Evolutionary conservation across 2,797 vertebrate species (phyloP).

Genomic region (Threskiornis aethiopicus): DNA sequence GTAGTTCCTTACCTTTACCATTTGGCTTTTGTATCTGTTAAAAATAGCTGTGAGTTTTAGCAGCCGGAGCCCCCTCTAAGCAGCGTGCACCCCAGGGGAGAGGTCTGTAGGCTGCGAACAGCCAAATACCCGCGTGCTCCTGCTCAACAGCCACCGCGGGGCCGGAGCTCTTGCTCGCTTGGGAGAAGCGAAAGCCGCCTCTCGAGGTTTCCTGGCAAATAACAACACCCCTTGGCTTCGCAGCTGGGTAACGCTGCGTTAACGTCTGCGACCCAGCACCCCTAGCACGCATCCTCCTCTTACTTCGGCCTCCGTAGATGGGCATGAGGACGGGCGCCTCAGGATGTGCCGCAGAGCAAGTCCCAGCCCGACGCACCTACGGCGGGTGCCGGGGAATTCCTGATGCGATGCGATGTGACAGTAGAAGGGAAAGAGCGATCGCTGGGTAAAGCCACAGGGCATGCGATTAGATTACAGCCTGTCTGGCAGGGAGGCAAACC

Average conservation of each 20-base stretch:
- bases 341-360: conserved; percentile 49
- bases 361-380: not conserved
- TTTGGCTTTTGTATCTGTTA: not conserved
- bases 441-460: conserved; percentile 18
- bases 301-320: not conserved
- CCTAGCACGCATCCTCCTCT: not conserved
- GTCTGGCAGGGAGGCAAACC: conserved; percentile 11
- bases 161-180: fast-evolving
- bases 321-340: not conserved
- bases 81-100: not conserved
- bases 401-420: conserved; percentile 45
- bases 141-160: not conserved
- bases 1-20: not conserved
- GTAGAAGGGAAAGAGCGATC: conserved; percentile 40
- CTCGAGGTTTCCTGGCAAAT: not conserved
- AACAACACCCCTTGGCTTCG: not conserved
- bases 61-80: not conserved
- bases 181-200: fast-evolving
- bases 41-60: not conserved
- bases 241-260: not conserved
- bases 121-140: fast-evolving
- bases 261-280: not conserved
- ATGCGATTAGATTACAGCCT: conserved; percentile 50
- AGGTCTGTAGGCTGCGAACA: not conserved
- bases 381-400: conserved; percentile 15